A percentile compares a stretch with the other conserved stretches of the same genome.
Evolutionary conservation across 2,888 invertebrate genomes (phyloP).

Genomic region (Cylloceria caligata): DNA sequence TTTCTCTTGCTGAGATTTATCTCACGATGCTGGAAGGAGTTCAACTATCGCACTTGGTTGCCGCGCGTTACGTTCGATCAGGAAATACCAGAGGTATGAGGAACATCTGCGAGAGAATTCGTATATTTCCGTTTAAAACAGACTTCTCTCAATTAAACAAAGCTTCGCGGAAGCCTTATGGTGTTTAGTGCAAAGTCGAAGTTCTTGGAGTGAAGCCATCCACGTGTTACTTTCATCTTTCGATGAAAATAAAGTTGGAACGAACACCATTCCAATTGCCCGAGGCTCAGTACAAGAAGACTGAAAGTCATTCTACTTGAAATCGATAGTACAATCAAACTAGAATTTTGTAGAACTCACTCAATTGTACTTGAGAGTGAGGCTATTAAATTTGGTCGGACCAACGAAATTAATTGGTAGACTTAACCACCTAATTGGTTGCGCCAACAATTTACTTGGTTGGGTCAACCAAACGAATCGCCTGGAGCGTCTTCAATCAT

Average conservation of each 20-base stretch:
- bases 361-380: no score
- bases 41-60: constrained; percentile 35
- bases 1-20: constrained; percentile 38
- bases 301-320: background rate
- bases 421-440: no score
- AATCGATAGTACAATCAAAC: background rate
- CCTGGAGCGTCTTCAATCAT: no score
- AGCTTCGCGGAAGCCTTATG: background rate
- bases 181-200: background rate
- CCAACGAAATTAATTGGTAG: no score
- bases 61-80: constrained; percentile 3
- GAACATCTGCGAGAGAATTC: background rate
- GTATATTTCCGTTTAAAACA: background rate
- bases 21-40: constrained; percentile 17
- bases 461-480: no score
- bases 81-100: background rate
- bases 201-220: background rate
- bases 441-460: no score
- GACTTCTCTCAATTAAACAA: background rate
- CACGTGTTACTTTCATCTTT: background rate
- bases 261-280: background rate
- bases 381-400: no score
- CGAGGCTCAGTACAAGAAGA: background rate
- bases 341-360: background rate
- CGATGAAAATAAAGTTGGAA: background rate